These are phyloP conservation scores for Isotomurus palustris DNA, from an alignment of 2,888 invertebrate species.

Conservation along the genomic window DNA sequence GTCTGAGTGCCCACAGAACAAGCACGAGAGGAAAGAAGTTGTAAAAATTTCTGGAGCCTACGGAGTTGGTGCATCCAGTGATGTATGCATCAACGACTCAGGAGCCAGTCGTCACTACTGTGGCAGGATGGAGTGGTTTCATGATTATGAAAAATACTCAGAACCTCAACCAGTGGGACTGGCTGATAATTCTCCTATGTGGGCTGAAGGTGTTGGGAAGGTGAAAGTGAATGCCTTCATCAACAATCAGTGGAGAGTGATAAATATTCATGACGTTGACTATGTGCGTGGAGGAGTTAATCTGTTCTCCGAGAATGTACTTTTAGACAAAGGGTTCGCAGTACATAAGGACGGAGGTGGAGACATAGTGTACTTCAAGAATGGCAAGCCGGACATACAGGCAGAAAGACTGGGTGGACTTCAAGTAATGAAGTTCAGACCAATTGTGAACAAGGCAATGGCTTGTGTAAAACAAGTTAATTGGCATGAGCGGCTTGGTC, in stretches of 20 bases:
- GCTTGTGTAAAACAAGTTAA: slow-evolving; percentile 1
- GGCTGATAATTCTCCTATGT: slow-evolving; percentile 8
- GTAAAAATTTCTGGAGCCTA: slow-evolving; percentile 1
- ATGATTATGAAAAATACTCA: slow-evolving; percentile 11
- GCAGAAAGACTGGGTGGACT: slow-evolving; percentile 11
- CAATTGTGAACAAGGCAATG: slow-evolving; percentile 11
- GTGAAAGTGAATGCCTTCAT: slow-evolving; percentile 22
- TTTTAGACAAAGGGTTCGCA: slow-evolving; percentile 22
- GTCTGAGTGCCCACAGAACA: slow-evolving; percentile 15
- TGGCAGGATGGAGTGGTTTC: slow-evolving; percentile 24
- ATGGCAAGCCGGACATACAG: slow-evolving; percentile 9
- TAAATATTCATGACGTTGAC: slow-evolving; percentile 19
- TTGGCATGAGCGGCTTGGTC: slow-evolving; percentile 26
- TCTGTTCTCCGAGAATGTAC: slow-evolving; percentile 28
- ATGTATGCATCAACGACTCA: slow-evolving; percentile 20
- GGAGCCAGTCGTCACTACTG: slow-evolving; percentile 23
- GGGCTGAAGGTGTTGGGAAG: slow-evolving; percentile 9
- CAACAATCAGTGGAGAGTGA: slow-evolving; percentile 10
- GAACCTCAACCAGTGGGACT: slow-evolving; percentile 13
- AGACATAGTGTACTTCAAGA: slow-evolving; percentile 4
- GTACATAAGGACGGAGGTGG: slow-evolving; percentile 11
- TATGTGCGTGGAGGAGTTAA: slow-evolving; percentile 20
- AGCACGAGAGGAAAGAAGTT: too few relatives aligned
- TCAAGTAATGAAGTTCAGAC: slow-evolving; percentile 27
- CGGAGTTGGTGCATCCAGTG: not conserved